Evolutionary conservation across 2,888 invertebrate genomes (phyloP), one percentile per base, ranked within the genome.

Genomic region (Muscina levida): DNA sequence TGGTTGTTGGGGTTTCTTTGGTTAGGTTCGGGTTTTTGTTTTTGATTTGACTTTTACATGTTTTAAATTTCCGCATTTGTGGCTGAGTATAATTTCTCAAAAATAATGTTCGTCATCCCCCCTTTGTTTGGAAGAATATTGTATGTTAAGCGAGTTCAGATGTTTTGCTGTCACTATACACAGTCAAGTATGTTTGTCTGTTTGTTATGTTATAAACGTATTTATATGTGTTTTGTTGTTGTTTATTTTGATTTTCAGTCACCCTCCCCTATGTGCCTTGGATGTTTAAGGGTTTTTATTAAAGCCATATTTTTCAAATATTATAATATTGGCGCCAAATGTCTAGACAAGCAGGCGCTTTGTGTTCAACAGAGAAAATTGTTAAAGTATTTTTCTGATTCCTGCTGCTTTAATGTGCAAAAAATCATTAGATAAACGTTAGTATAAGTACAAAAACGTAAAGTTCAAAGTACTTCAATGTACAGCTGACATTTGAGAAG

Each of bases 271-370:
- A 67, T 53, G 42, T 53, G 53, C 39, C 31, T 42, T 65, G 53
- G 22, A 22, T 70, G 15, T 53, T 59, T 44, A 57, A 66, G 57
- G 57, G 37, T 22, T 62, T 22, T 37, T 62, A 22, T 42, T 42
- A 19, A n/a, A 19, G 22, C 48, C 46, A 37, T 22, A 65, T 59
- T 48, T 72, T 74, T 67, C 56, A 39, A 17, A 72, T 51, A 39
- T 37, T 26, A 31, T 31, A 75, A 66, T 62, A 68, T 56, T 84
- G 86, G 86, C 86, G 86, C 84, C 86, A 82, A 81, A 74, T 82
- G 86, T 86, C 86, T 86, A 86, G 86, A 86, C 86, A 83, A 79
- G 66, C 70, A 84, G 86, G 82, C 85, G 85, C 85, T 67, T 39
- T 75, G 42, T 56, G 26, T 53, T 42, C 17, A 46, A 48, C 56